These are phyloP conservation scores for Colinus virginianus DNA, from an alignment of 2,113 vertebrate species.

Conservation along the genomic window DNA sequence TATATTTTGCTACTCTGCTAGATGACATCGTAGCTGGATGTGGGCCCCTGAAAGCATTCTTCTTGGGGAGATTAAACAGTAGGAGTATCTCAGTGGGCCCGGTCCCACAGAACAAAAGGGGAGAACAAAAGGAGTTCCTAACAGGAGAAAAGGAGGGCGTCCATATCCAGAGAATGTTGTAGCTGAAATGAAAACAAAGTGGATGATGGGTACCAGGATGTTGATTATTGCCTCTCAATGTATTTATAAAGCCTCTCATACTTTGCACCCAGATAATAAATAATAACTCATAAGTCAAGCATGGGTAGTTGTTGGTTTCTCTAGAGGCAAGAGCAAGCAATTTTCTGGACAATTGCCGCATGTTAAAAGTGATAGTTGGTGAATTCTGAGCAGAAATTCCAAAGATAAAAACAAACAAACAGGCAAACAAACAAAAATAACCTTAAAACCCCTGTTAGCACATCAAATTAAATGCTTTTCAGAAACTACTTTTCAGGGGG, in stretches of 20 bases:
- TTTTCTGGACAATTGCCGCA: not conserved
- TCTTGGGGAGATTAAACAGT: not conserved
- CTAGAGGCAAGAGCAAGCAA: not conserved
- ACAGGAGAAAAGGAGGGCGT: not conserved
- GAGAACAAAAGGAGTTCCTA: not conserved
- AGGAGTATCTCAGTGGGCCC: not conserved
- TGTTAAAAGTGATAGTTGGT: not conserved
- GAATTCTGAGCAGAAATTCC: not conserved
- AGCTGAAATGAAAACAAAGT: rapidly evolving
- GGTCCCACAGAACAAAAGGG: not conserved
- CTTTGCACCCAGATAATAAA: not conserved
- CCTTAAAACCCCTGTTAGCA: not conserved
- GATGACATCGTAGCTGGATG: not conserved
- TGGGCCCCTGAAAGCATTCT: not conserved
- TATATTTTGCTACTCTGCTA: slow-evolving; percentile 18
- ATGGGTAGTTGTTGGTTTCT: not conserved
- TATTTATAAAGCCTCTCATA: not conserved
- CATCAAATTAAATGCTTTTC: not conserved
- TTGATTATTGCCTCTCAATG: not conserved
- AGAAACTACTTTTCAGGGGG: not conserved
- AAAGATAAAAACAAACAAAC: not conserved
- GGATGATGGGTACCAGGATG: not conserved
- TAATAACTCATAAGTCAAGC: not conserved
- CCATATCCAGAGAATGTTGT: not conserved
- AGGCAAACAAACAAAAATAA: too few relatives aligned